These are phyloP conservation scores for Drosophila simulans DNA, from an alignment of 1,140 invertebrate species.

Conservation along the genomic window DNA sequence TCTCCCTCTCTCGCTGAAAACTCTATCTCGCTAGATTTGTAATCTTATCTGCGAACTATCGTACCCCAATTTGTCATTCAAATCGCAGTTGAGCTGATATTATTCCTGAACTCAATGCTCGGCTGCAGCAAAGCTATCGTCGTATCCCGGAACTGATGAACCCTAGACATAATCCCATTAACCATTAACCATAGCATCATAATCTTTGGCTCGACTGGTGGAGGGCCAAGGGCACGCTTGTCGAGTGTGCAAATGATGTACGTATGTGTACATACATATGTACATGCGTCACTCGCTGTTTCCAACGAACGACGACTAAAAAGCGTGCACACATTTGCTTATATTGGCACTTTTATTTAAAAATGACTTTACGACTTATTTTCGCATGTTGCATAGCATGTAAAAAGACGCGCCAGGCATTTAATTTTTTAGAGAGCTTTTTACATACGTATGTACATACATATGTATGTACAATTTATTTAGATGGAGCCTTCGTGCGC, in stretches of 20 bases:
- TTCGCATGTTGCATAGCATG: constrained; percentile 15
- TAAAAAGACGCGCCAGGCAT: constrained; percentile 14
- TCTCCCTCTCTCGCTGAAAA: neutral
- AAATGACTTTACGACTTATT: constrained; percentile 17
- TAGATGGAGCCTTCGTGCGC: neutral
- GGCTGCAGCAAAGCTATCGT: neutral
- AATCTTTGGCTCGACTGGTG: constrained; percentile 22
- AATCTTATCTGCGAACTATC: constrained; percentile 20
- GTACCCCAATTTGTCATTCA: constrained; percentile 3
- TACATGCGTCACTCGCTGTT: neutral
- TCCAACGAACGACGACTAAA: constrained; percentile 12
- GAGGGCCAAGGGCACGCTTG: constrained; percentile 30
- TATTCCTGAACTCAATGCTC: neutral
- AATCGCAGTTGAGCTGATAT: too few relatives aligned
- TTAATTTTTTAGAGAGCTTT: constrained; percentile 3
- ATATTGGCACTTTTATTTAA: constrained; percentile 2
- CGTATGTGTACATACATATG: neutral
- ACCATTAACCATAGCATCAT: constrained; percentile 13
- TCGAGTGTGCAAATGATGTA: constrained; percentile 23
- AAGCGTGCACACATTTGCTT: constrained; percentile 28
- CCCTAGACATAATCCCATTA: constrained; percentile 29
- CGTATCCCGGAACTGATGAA: constrained; percentile 14
- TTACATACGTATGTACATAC: neutral
- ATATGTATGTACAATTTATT: neutral
- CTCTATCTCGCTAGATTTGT: constrained; percentile 25